phyloP scores from a whole-genome alignment of 2,888 invertebrate species.

The Spodoptera picta region DNA sequence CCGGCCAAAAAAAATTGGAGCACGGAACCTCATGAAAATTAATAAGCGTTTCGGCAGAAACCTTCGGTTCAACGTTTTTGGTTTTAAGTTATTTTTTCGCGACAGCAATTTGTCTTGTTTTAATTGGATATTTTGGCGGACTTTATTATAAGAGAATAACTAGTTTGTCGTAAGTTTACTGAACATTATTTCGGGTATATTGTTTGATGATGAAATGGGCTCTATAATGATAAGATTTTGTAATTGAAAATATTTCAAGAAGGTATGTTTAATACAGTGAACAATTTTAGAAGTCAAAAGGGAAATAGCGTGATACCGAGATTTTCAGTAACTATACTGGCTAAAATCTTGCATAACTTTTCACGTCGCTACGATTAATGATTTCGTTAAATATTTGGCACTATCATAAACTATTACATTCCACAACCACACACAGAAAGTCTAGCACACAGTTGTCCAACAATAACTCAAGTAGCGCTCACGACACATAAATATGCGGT shows the following conservation, averaged over 20 bases:
- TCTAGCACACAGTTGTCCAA: slow-evolving; percentile 24
- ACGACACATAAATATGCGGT: slow-evolving; percentile 51
- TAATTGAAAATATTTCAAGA: too few relatives aligned
- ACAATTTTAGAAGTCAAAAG: too few relatives aligned
- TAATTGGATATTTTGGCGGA: slow-evolving; percentile 65
- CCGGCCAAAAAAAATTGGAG: slow-evolving; percentile 59
- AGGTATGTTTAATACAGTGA: too few relatives aligned
- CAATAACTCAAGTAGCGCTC: slow-evolving; percentile 31
- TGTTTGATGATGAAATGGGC: too few relatives aligned
- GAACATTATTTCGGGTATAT: slow-evolving; percentile 21
- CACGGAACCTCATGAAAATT: slow-evolving; percentile 62
- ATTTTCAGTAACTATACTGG: too few relatives aligned
- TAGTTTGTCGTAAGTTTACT: slow-evolving; percentile 17
- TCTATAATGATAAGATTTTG: too few relatives aligned
- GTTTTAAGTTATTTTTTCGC: slow-evolving; percentile 58
- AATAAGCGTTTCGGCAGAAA: slow-evolving; percentile 61
- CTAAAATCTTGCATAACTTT: too few relatives aligned
- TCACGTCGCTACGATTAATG: too few relatives aligned
- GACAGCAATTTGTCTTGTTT: slow-evolving; percentile 64
- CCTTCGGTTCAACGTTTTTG: slow-evolving; percentile 53
- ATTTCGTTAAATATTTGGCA: too few relatives aligned
- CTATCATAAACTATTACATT: too few relatives aligned
- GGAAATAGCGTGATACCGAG: too few relatives aligned
- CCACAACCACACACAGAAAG: too few relatives aligned
- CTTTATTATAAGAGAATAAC: slow-evolving; percentile 58